A percentile compares a stretch with the other conserved stretches of the same genome.
Conservation (phyloP, 2,113 vertebrate species). For the Cephalopterus ornatus region DNA sequence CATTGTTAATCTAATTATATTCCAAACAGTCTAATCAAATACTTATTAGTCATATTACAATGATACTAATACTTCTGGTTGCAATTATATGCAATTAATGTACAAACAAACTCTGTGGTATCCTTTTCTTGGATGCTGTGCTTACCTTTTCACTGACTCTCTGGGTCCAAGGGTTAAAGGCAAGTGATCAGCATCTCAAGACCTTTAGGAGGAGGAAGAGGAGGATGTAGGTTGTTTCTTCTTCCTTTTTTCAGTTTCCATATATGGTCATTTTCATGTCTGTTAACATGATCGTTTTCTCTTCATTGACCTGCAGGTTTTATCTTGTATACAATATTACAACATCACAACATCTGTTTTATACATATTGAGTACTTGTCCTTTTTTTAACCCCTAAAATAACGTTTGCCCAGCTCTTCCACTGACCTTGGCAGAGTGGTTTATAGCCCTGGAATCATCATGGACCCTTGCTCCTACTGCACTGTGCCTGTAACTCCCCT, state of each 20-base stretch:
- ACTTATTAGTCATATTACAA: neutral
- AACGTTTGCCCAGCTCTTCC: neutral
- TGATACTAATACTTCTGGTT: neutral
- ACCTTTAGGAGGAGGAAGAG: neutral
- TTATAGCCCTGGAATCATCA: neutral
- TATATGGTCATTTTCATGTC: neutral
- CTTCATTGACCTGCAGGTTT: neutral
- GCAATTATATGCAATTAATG: neutral
- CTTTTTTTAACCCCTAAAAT: neutral
- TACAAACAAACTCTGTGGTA: neutral
- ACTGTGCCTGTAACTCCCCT: neutral
- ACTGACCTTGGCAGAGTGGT: neutral
- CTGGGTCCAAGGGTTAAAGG: neutral
- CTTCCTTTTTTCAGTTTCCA: neutral
- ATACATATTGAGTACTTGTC: neutral
- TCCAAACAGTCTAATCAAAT: neutral
- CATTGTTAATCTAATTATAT: neutral
- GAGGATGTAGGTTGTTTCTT: neutral
- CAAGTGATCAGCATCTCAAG: neutral
- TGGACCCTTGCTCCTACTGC: neutral
- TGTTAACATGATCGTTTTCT: accelerated
- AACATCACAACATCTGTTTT: accelerated
- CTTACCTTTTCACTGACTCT: neutral
- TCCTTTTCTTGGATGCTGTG: neutral
- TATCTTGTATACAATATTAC: neutral